These are phyloP conservation scores for Agriopis leucophaearia DNA, from an alignment of 2,888 invertebrate species.

Conservation along the genomic window DNA sequence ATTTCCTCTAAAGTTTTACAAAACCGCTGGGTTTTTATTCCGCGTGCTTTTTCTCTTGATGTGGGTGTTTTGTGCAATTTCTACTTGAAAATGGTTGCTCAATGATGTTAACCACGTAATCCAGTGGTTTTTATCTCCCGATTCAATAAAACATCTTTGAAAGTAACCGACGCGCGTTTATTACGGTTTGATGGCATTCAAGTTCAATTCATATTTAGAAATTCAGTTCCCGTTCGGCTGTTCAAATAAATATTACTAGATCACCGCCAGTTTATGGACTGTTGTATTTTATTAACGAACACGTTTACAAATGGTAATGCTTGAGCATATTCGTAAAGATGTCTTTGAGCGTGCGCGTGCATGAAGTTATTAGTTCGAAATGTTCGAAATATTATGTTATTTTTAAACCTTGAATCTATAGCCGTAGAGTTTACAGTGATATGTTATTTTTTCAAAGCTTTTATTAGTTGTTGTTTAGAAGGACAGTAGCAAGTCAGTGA, in stretches of 20 bases:
- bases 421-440: constrained; percentile 3
- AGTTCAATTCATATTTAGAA: constrained; percentile 35
- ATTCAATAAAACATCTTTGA: constrained; percentile 54
- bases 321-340: constrained; percentile 56
- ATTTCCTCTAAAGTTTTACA: constrained; percentile 55
- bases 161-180: constrained; percentile 50
- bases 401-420: not conserved
- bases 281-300: constrained; percentile 34
- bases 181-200: constrained; percentile 48
- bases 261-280: constrained; percentile 28
- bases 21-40: constrained; percentile 45
- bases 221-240: constrained; percentile 26
- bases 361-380: constrained; percentile 25
- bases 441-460: constrained; percentile 1
- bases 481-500: constrained; percentile 58
- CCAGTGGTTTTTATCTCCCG: constrained; percentile 55
- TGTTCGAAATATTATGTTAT: not conserved
- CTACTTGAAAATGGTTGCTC: constrained; percentile 57
- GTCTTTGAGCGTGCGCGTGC: constrained; percentile 41
- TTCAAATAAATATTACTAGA: constrained; percentile 32
- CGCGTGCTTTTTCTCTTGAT: constrained; percentile 56
- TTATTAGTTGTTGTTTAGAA: constrained; percentile 45
- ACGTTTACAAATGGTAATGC: constrained; percentile 39
- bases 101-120: constrained; percentile 60
- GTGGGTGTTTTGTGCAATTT: constrained; percentile 48